These are phyloP conservation scores for Mus musculus DNA, from an alignment of 2,113 vertebrate species.

Conservation along the genomic window GRCm39 chr9:28434501-28435000, in stretches of 20 bases:
- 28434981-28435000: not conserved
- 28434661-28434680: slow-evolving; percentile 83
- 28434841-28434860: not conserved
- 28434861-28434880: fast-evolving
- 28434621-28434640: slow-evolving; percentile 88
- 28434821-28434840: not conserved
- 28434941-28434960: fast-evolving
- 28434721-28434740: not conserved
- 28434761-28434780: not conserved
- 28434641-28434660: slow-evolving; percentile 88
- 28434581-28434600: slow-evolving; percentile 86
- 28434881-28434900: not conserved
- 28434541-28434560: slow-evolving; percentile 89
- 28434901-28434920: not conserved
- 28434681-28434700: slow-evolving; percentile 88
- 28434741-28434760: not conserved
- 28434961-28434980: not conserved
- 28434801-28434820: not conserved
- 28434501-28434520: slow-evolving; percentile 90
- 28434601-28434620: slow-evolving; percentile 89
- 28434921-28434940: not conserved
- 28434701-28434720: slow-evolving; percentile 76
- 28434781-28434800: not conserved
- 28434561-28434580: slow-evolving; percentile 87
- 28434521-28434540: slow-evolving; percentile 90